Evolutionary conservation across 2,113 vertebrate genomes (phyloP).

Genomic region (Gila orcuttii): DNA sequence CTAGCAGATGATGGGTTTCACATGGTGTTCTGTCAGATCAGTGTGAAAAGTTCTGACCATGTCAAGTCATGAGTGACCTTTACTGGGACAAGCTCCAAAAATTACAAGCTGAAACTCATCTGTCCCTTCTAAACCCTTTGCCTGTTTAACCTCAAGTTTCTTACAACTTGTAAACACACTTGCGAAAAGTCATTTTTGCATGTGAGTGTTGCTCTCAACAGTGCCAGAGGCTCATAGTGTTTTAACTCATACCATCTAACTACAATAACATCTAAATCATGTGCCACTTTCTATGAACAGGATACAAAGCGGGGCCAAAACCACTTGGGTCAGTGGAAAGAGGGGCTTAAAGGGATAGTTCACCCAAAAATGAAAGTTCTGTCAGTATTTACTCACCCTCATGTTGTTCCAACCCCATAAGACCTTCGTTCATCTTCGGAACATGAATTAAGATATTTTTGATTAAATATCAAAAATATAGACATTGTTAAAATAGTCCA

Average conservation of each 20-base stretch:
- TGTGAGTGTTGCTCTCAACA: background rate
- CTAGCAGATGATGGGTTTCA: background rate
- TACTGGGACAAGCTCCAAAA: constrained; percentile 7
- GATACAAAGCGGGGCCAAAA: background rate
- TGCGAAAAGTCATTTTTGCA: background rate
- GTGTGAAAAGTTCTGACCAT: background rate
- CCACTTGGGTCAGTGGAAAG: no score
- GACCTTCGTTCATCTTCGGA: no score
- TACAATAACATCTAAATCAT: background rate
- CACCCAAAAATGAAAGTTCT: no score
- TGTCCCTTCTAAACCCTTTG: background rate
- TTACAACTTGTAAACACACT: background rate
- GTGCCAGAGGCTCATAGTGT: background rate
- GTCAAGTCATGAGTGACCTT: background rate
- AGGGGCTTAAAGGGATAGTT: no score
- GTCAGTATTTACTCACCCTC: no score
- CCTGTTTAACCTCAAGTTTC: background rate
- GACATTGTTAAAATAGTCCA: no score
- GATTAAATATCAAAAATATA: no score
- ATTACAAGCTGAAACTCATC: background rate
- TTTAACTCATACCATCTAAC: background rate
- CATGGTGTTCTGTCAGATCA: background rate
- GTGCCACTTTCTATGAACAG: background rate
- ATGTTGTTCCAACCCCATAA: no score
- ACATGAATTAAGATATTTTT: no score